Evolutionary conservation across 1,140 invertebrate genomes (phyloP), one percentile per base, ranked within the genome.

Genomic region (Philotrypesis tridentata): DNA sequence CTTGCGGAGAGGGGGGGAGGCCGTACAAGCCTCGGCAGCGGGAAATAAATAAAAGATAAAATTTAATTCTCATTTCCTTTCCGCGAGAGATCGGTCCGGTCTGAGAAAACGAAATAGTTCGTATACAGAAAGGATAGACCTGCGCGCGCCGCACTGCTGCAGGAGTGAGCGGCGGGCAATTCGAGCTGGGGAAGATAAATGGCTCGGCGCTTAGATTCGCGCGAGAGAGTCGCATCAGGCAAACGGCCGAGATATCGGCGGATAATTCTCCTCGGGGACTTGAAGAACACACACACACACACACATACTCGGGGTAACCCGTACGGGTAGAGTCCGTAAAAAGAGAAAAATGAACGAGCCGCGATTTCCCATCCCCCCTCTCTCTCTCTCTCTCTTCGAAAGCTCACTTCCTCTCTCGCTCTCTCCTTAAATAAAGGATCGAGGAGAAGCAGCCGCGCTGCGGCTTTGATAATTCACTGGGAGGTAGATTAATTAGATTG

Each of bases 151-250:
- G 1, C 48, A 21, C 48, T 5, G 0, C 7, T 4, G 17, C 48
- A 55, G 5, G n/a, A n/a, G n/a, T n/a, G n/a, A n/a, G n/a, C n/a
- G n/a, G n/a, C n/a, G n/a, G n/a, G 25, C 55, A 29, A 31, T 31
- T 63, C 55, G 73, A 72, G n/a, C n/a, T n/a, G n/a, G 76, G 33
- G 21, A 82, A 84, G 84, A 87, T 87, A 85, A 87, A 87, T 87
- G 84, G 80, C 84, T 79, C 79, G 84, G 78, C 83, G 82, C 80
- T 86, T 87, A 85, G 84, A 86, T 86, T 86, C 75, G 77, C 82
- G 72, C 83, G 17, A n/a, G n/a, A n/a, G n/a, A 55, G 84, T 87
- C 84, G 80, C 79, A 81, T 83, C 79, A 77, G 48, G 68, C 33
- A 48, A 48, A 78, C 76, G 72, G 82, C 75, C 83, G 77, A 81